These are phyloP conservation scores for Acestrorhynchus altus DNA, from an alignment of 2,797 vertebrate species.

Conservation along the genomic window DNA sequence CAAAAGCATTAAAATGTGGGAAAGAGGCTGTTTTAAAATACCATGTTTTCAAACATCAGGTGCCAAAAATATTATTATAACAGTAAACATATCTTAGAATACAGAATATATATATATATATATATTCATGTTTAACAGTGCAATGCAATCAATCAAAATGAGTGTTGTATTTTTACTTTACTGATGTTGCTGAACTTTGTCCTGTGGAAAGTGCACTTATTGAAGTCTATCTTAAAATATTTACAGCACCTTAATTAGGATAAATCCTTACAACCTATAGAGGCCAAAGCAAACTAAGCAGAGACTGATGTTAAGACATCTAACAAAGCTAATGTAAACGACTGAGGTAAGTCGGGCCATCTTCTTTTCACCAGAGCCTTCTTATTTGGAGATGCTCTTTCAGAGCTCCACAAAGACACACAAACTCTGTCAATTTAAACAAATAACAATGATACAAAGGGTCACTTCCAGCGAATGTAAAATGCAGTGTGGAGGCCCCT, in stretches of 20 bases:
- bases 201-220: not conserved
- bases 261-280: conserved; percentile 57
- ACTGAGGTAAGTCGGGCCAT: conserved; percentile 62
- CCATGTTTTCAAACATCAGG: no score
- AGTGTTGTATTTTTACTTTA: no score
- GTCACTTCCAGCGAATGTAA: conserved; percentile 75
- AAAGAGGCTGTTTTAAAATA: no score
- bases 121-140: no score
- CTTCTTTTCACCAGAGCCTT: conserved; percentile 71
- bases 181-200: not conserved
- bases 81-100: no score
- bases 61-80: no score
- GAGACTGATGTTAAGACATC: conserved; percentile 51
- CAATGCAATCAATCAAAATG: no score
- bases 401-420: conserved; percentile 72
- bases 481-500: conserved; percentile 71
- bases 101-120: no score
- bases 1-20: no score
- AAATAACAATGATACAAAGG: conserved; percentile 77
- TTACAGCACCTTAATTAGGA: conserved; percentile 23
- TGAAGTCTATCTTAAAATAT: not conserved
- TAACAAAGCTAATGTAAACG: conserved; percentile 66
- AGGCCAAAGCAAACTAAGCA: conserved; percentile 59
- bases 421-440: conserved; percentile 74
- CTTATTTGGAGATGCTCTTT: conserved; percentile 75